Percentiles rank a stretch among this genome's conserved stretches.
Conservation (phyloP, 2,113 vertebrate genomes). For the Caretta caretta region DNA sequence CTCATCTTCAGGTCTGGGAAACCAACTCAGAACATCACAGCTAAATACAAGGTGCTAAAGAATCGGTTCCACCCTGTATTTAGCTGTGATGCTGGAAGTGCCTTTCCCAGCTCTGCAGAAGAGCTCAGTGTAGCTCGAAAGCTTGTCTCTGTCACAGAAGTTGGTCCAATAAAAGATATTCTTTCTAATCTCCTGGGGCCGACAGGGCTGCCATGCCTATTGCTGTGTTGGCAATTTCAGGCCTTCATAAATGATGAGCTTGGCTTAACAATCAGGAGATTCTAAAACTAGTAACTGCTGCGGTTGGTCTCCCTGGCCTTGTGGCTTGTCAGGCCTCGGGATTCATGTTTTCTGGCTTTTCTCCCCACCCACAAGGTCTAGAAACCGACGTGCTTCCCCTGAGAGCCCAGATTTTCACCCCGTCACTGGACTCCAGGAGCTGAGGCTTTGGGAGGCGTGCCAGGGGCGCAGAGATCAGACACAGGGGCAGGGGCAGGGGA, state of each 20-base stretch:
- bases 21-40: neutral
- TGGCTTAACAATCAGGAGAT: too few relatives aligned
- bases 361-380: too few relatives aligned
- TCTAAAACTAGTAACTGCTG: too few relatives aligned
- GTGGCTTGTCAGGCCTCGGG: neutral
- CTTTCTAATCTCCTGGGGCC: too few relatives aligned
- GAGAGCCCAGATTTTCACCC: neutral
- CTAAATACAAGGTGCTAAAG: too few relatives aligned
- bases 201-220: neutral
- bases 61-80: neutral
- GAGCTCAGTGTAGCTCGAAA: neutral
- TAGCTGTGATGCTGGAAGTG: neutral
- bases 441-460: neutral
- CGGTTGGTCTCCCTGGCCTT: too few relatives aligned
- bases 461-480: too few relatives aligned
- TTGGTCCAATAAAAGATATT: too few relatives aligned
- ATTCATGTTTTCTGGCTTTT: too few relatives aligned
- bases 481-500: too few relatives aligned
- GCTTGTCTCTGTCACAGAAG: neutral
- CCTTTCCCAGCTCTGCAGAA: neutral
- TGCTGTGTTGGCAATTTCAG: neutral
- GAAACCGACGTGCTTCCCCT: neutral
- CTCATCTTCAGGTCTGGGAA: too few relatives aligned
- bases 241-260: too few relatives aligned
- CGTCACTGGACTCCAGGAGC: neutral